Evolutionary conservation across 2,888 invertebrate species (phyloP).

Genomic region (Coremacera marginata): DNA sequence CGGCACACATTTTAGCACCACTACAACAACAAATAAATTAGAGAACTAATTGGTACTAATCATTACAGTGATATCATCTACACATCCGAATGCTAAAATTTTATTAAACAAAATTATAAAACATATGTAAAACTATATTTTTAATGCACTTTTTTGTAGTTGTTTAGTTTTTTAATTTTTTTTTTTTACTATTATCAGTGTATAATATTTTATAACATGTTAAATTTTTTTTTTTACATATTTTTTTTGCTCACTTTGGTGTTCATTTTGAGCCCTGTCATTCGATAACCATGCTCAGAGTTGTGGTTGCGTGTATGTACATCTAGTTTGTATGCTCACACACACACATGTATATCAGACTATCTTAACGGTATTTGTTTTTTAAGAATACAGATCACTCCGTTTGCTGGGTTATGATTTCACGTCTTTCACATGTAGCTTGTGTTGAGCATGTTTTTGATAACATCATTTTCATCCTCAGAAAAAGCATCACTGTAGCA

Average conservation of each 20-base stretch:
- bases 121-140: too few species aligned
- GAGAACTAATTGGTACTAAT: too few species aligned
- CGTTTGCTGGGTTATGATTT: background rate
- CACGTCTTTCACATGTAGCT: conserved; percentile 15
- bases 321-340: background rate
- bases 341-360: background rate
- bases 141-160: too few species aligned
- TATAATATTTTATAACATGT: too few species aligned
- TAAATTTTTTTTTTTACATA: too few species aligned
- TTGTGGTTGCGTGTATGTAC: background rate
- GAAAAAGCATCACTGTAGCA: background rate
- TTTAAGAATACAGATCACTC: background rate
- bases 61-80: too few species aligned
- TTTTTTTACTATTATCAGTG: too few species aligned
- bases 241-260: conserved; percentile 29
- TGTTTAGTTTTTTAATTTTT: too few species aligned
- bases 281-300: background rate
- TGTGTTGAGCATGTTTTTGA: conserved; percentile 25
- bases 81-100: too few species aligned
- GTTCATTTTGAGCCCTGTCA: conserved; percentile 5
- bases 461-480: conserved; percentile 17
- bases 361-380: conserved; percentile 2
- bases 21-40: too few species aligned
- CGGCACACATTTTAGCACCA: too few species aligned
- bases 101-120: too few species aligned